Evolutionary conservation across 1,140 invertebrate genomes (phyloP).

Genomic region (Araneus ventricosus): DNA sequence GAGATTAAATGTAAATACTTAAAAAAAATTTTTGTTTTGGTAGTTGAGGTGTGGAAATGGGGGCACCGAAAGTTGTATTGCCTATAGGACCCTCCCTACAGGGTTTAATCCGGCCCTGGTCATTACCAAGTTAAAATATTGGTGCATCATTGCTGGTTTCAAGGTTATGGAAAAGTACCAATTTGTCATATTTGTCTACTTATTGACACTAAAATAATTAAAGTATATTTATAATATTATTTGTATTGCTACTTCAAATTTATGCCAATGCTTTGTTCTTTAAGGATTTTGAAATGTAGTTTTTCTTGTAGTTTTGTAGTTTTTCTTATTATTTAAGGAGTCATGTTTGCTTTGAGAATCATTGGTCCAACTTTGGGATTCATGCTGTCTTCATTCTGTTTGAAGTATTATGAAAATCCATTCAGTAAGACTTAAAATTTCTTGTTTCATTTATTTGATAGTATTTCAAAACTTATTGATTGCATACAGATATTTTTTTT

Average conservation of each 20-base stretch:
- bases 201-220: not conserved
- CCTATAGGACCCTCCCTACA: too few species aligned
- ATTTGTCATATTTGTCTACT: not conserved
- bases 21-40: too few species aligned
- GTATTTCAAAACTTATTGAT: too few species aligned
- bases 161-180: too few species aligned
- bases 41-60: too few species aligned
- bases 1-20: too few species aligned
- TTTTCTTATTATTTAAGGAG: slow-evolving; percentile 39
- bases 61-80: too few species aligned
- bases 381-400: slow-evolving; percentile 74
- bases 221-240: not conserved
- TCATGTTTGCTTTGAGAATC: slow-evolving; percentile 73
- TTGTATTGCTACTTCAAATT: not conserved
- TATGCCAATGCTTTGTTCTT: not conserved
- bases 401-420: slow-evolving; percentile 77
- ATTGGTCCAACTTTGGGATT: slow-evolving; percentile 77
- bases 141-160: too few species aligned
- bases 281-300: not conserved
- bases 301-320: too few species aligned
- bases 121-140: too few species aligned
- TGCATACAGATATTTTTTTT: too few species aligned
- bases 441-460: not conserved
- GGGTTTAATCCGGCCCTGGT: too few species aligned
- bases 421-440: slow-evolving; percentile 51